Evolutionary conservation across 2,113 vertebrate genomes (phyloP).

Genomic region (Edolisoma coerulescens): DNA sequence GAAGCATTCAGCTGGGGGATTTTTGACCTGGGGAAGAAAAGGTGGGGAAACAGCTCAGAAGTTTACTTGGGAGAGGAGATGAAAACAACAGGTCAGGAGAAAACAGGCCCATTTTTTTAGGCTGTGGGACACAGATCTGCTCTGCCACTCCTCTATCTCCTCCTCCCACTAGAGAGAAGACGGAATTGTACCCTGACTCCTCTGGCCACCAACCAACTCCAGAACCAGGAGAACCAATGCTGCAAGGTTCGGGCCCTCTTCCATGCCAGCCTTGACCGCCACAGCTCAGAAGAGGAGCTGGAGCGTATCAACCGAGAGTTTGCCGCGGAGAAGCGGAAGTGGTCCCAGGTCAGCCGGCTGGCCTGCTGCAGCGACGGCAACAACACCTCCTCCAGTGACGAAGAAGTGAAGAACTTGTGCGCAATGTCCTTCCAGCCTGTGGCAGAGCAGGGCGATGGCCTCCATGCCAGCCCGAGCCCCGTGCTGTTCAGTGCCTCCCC

Average conservation of each 20-base stretch:
- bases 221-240: slow-evolving; percentile 84
- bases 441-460: slow-evolving; percentile 33
- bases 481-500: slow-evolving; percentile 89
- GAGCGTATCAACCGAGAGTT: slow-evolving; percentile 83
- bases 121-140: neutral
- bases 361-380: slow-evolving; percentile 68
- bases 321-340: slow-evolving; percentile 78
- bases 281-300: slow-evolving; percentile 89
- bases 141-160: neutral
- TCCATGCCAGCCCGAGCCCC: slow-evolving; percentile 76
- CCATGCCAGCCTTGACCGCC: slow-evolving; percentile 82
- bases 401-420: slow-evolving; percentile 88
- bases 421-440: slow-evolving; percentile 54
- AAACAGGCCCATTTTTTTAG: neutral
- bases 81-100: neutral
- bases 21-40: neutral
- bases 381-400: slow-evolving; percentile 87
- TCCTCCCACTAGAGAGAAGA: slow-evolving; percentile 76
- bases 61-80: neutral
- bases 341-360: slow-evolving; percentile 73
- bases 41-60: neutral
- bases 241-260: slow-evolving; percentile 81
- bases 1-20: neutral
- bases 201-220: slow-evolving; percentile 85
- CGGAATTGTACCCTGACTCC: slow-evolving; percentile 83